phyloP scores from a whole-genome alignment of 2,888 invertebrate genomes.

The Lasioglossum oenotherae region DNA sequence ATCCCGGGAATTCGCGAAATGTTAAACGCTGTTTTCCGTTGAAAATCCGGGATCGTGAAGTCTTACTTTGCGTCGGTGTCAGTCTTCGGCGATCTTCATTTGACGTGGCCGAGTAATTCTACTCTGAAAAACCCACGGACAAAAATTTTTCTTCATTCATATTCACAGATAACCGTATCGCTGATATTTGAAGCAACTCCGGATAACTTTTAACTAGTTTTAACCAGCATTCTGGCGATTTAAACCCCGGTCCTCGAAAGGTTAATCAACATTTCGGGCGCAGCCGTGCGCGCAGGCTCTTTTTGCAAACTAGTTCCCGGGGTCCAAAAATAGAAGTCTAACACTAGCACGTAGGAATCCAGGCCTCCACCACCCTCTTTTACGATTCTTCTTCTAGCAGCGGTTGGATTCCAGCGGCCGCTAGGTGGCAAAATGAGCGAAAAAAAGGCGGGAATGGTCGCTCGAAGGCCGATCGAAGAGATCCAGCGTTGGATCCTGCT shows the following conservation, averaged over 20 bases:
- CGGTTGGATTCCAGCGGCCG: constrained; percentile 57
- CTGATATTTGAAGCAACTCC: too few species aligned
- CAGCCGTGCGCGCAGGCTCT: not conserved
- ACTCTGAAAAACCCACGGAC: not conserved
- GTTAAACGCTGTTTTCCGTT: not conserved
- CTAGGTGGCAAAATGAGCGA: constrained; percentile 39
- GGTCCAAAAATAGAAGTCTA: constrained; percentile 11
- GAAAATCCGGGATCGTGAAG: not conserved
- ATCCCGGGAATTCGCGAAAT: constrained; percentile 2
- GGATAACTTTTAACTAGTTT: too few species aligned
- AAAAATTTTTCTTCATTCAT: not conserved
- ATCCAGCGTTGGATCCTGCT: constrained; percentile 22
- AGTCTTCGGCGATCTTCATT: not conserved
- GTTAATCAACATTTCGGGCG: not conserved
- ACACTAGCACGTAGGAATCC: constrained; percentile 14
- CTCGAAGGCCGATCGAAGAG: constrained; percentile 55
- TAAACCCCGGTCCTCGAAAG: not conserved
- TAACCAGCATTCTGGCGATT: too few species aligned
- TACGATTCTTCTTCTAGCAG: constrained; percentile 2
- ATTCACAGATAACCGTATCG: too few species aligned
- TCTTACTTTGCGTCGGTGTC: not conserved
- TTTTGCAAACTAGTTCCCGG: constrained; percentile 12
- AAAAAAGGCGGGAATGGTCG: constrained; percentile 42
- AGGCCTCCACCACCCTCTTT: not conserved
- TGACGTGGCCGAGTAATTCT: not conserved